Evolutionary conservation across 2,113 vertebrate species (phyloP), one percentile per base, ranked within the genome.

Genomic region (Paracyprichromis sp.): DNA sequence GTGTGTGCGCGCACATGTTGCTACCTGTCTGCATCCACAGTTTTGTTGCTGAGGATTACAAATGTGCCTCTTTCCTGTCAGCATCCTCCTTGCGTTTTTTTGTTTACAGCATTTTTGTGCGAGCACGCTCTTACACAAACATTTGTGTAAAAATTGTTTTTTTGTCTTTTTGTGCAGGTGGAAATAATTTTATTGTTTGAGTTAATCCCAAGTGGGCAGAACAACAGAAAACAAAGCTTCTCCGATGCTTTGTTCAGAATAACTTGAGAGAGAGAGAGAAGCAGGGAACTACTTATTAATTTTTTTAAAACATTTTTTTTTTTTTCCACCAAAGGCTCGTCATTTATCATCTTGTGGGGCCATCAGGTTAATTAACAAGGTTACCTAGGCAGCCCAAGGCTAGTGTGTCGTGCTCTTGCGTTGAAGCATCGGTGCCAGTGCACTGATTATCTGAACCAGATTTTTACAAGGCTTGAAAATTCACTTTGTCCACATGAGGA

Each of bases 111-210:
- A 8, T 71, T 59, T 14, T 47, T 59, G 81, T 78, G 36, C 2
- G 9, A 76, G 54, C 34, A 13, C 7, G 3, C 24, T 66, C 56
- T 73, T 71, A 90, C 82, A 59, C 85, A 86, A 91, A 87, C 56
- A 87, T 84, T 81, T 89, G 57, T 63, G 80, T 86, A 83, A 34
- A 34, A 82, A 63, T 29, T 16, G 29, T 17, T 29, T 11, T 71
- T 69, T 16, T 69, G 13, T 76, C 40, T 76, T 78, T 78, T 89
- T 83, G 71, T 50, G 63, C 53, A 29, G 78, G 85, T 8, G 38
- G 63, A 89, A 92, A 91, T 91, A 86, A 89, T 90, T 76, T 21
- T 9, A 78, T 90, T 91, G 92, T 86, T 86, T 53, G 73, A 90
- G 85, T 84, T 92, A 92, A 90, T 92, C 90, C 89, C 57, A 9